A percentile compares a stretch with the other conserved stretches of the same genome.
Evolutionary conservation across 2,888 invertebrate genomes (phyloP).

Genomic region (Drosophila cracens): DNA sequence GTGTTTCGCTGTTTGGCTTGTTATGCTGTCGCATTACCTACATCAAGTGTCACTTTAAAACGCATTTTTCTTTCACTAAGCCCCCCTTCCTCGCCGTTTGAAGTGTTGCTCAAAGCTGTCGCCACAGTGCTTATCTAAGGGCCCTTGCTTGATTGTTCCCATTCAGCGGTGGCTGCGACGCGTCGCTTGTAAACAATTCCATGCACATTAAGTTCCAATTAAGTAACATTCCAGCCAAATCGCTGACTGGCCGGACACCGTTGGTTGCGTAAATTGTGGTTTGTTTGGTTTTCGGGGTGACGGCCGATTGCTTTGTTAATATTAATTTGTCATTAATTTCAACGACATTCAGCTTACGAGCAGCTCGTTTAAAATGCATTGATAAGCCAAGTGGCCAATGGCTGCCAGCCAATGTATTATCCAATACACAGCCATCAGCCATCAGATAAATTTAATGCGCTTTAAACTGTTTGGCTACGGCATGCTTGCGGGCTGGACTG

Average conservation of each 20-base stretch:
- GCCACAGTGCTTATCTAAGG: slow-evolving; percentile 64
- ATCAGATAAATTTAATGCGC: slow-evolving; percentile 78
- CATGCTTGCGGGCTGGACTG: slow-evolving; percentile 28
- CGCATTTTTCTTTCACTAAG: slow-evolving; percentile 70
- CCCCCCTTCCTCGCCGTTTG: slow-evolving; percentile 22
- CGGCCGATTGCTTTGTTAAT: slow-evolving; percentile 78
- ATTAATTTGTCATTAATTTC: slow-evolving; percentile 79
- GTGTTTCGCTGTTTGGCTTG: slow-evolving; percentile 53
- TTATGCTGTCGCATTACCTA: slow-evolving; percentile 77
- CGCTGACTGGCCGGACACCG: slow-evolving; percentile 29
- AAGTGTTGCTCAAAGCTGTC: slow-evolving; percentile 73
- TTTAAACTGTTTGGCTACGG: slow-evolving; percentile 76
- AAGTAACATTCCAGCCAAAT: slow-evolving; percentile 73
- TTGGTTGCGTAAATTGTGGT: slow-evolving; percentile 44
- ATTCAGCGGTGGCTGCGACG: slow-evolving; percentile 11
- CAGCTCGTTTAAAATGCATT: slow-evolving; percentile 78
- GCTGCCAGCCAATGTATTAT: slow-evolving; percentile 40
- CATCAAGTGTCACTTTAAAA: slow-evolving; percentile 79
- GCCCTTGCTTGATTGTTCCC: slow-evolving; percentile 14
- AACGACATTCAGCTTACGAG: slow-evolving; percentile 63
- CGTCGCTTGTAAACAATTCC: slow-evolving; percentile 73
- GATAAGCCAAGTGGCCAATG: slow-evolving; percentile 70
- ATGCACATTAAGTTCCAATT: slow-evolving; percentile 78
- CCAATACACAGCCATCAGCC: slow-evolving; percentile 19
- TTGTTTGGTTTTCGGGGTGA: slow-evolving; percentile 38